Percentiles rank a stretch among this genome's conserved stretches.
These are phyloP conservation scores for Calidris pugnax DNA, from an alignment of 2,113 vertebrate genomes.

Conservation along the genomic window DNA sequence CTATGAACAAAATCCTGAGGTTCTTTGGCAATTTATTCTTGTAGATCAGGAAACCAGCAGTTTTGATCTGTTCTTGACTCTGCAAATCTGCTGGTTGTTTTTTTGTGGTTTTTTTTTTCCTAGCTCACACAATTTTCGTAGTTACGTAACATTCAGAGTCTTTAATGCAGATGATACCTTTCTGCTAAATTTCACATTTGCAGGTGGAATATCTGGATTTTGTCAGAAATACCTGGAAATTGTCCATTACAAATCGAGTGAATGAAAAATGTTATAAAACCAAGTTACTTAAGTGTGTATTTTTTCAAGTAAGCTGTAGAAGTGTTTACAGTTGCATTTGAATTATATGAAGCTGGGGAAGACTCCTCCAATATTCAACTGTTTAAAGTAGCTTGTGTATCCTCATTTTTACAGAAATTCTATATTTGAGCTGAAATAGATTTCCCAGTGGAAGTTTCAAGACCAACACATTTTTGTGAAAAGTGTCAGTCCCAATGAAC, in stretches of 20 bases:
- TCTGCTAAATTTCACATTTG: background rate
- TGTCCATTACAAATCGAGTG: background rate
- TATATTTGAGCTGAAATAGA: background rate
- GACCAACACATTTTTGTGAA: background rate
- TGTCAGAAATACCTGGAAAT: background rate
- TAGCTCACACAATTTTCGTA: background rate
- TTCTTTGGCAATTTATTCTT: background rate
- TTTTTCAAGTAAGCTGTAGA: background rate
- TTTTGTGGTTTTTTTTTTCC: background rate
- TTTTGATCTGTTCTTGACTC: background rate
- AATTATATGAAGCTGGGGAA: background rate
- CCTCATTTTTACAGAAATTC: background rate
- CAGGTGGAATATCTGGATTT: background rate
- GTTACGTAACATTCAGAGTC: background rate
- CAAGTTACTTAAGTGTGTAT: background rate
- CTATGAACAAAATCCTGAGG: background rate
- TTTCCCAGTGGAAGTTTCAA: background rate
- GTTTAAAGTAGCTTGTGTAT: background rate
- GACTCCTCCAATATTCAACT: background rate
- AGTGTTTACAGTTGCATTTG: background rate
- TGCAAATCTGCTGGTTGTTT: background rate
- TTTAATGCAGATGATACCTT: background rate
- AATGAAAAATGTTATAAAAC: background rate
- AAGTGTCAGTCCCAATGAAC: background rate
- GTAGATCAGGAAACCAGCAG: background rate